Conservation (phyloP, 1,140 invertebrate genomes). For the Aplysia californica region DNA sequence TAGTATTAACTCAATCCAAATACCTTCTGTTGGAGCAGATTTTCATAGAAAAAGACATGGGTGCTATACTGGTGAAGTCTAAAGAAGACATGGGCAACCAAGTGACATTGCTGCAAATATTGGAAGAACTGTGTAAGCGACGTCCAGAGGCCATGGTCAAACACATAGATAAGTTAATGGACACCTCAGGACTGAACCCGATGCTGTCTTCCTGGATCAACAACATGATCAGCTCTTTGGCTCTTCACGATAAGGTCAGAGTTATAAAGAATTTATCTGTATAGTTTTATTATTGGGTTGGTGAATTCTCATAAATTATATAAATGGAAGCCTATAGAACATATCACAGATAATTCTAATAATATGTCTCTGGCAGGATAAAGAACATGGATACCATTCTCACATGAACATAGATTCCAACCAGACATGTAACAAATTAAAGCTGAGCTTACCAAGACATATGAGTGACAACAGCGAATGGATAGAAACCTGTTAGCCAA, state of each 20-base stretch:
- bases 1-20: background rate
- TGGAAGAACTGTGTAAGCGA: constrained; percentile 21
- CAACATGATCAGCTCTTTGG: constrained; percentile 13
- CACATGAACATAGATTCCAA: background rate
- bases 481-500: no score
- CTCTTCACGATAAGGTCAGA: constrained; percentile 23
- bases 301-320: background rate
- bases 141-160: constrained; percentile 11
- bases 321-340: background rate
- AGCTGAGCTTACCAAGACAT: no score
- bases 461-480: no score
- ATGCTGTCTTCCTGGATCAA: background rate
- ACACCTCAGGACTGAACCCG: background rate
- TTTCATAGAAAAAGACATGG: constrained; percentile 18
- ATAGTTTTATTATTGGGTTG: background rate
- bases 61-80: constrained; percentile 10
- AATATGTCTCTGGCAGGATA: background rate
- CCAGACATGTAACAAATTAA: no score
- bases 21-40: background rate
- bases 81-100: constrained; percentile 7
- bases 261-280: background rate
- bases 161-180: constrained; percentile 18
- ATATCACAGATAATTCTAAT: background rate
- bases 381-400: background rate
- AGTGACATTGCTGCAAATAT: background rate